phyloP scores from a whole-genome alignment of 2,888 invertebrate genomes.

The Bombyx huttoni region DNA sequence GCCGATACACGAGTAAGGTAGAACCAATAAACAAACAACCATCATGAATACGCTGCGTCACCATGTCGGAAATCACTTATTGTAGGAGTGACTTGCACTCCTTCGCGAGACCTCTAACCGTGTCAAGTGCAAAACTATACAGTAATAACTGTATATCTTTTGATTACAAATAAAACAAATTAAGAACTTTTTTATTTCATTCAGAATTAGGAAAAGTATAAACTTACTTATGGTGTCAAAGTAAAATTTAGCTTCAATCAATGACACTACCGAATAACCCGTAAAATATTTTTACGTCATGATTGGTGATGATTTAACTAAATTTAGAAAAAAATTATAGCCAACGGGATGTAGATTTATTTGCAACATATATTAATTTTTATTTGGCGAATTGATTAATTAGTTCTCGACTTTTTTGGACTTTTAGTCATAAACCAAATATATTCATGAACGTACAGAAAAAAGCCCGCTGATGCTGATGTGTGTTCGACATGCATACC shows the following conservation, averaged over 20 bases:
- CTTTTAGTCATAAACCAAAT: no score
- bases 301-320: no score
- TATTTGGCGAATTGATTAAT: no score
- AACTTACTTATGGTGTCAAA: no score
- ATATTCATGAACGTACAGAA: constrained; percentile 25
- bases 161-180: background rate
- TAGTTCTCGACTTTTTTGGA: no score
- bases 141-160: background rate
- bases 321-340: no score
- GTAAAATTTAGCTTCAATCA: no score
- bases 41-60: constrained; percentile 67
- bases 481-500: constrained; percentile 44
- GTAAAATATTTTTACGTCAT: no score
- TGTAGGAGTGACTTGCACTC: constrained; percentile 65
- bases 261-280: no score
- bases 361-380: no score
- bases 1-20: constrained; percentile 70
- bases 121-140: background rate
- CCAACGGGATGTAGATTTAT: no score
- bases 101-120: constrained; percentile 49
- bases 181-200: background rate
- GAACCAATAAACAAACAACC: constrained; percentile 71
- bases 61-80: constrained; percentile 70
- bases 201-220: background rate
- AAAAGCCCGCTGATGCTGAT: constrained; percentile 29